Evolutionary conservation across 1,140 invertebrate genomes (phyloP).

Genomic region (Zaprionus davidi): DNA sequence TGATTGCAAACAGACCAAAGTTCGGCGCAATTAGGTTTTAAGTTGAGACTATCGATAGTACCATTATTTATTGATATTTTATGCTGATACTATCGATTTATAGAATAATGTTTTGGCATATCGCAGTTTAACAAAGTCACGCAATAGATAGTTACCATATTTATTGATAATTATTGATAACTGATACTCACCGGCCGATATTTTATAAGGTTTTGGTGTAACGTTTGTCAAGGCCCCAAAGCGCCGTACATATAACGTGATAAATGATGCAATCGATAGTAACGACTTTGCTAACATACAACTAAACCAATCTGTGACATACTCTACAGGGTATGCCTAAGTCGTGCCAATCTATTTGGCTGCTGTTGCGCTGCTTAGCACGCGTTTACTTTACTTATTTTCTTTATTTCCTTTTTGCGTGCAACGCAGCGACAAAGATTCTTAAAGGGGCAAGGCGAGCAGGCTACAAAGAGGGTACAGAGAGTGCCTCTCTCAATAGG

Average conservation of each 20-base stretch:
- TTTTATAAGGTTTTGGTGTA: too few relatives aligned
- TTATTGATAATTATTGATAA: neutral
- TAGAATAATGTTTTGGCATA: too few relatives aligned
- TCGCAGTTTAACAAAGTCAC: too few relatives aligned
- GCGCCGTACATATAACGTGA: too few relatives aligned
- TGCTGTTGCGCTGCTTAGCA: slow-evolving; percentile 11
- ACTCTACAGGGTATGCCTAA: neutral
- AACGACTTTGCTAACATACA: too few relatives aligned
- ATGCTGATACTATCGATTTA: neutral
- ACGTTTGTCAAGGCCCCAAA: too few relatives aligned
- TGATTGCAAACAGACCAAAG: neutral
- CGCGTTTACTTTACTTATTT: slow-evolving; percentile 24
- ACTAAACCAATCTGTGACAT: too few relatives aligned
- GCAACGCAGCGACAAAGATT: slow-evolving; percentile 6
- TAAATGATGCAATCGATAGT: too few relatives aligned
- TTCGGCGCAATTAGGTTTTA: neutral
- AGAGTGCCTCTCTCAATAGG: neutral
- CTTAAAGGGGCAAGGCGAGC: neutral
- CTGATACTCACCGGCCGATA: neutral
- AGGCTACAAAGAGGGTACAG: neutral
- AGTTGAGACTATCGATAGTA: neutral
- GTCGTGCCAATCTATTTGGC: neutral
- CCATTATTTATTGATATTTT: neutral
- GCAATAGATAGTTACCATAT: too few relatives aligned
- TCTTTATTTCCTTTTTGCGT: slow-evolving; percentile 33